phyloP scores from a whole-genome alignment of 2,888 invertebrate species.

The Apamea epomidion region DNA sequence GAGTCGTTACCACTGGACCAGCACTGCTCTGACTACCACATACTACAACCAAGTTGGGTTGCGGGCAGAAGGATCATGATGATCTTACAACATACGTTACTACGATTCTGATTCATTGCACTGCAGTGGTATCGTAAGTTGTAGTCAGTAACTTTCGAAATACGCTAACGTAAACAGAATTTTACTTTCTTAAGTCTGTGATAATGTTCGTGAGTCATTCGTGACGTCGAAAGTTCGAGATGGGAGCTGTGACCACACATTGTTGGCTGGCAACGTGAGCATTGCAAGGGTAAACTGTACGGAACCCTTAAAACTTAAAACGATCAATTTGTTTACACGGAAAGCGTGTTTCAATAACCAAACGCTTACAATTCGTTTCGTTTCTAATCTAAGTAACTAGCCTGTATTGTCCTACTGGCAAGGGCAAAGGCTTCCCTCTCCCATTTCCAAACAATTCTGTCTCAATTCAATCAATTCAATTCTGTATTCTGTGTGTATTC shows the following conservation, averaged over 20 bases:
- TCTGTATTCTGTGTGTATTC: too few relatives aligned
- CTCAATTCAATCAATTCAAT: too few relatives aligned
- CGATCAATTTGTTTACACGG: neutral
- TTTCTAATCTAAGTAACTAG: too few relatives aligned
- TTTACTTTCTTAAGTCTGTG: conserved; percentile 32
- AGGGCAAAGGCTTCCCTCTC: too few relatives aligned
- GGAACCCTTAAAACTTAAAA: neutral
- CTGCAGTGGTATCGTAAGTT: neutral
- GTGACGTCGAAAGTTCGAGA: neutral
- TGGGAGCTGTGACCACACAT: neutral
- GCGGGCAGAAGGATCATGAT: neutral
- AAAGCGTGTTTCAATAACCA: neutral
- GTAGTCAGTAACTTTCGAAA: conserved; percentile 37
- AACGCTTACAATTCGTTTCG: too few relatives aligned
- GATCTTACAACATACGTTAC: neutral
- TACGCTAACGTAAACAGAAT: conserved; percentile 38
- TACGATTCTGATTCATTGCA: neutral
- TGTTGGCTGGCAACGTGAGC: too few relatives aligned
- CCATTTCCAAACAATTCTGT: too few relatives aligned
- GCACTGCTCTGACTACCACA: neutral
- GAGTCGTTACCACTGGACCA: rapidly evolving
- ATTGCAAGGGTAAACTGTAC: too few relatives aligned
- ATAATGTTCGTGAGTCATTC: conserved; percentile 34
- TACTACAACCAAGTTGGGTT: neutral
- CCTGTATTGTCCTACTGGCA: too few relatives aligned